Conservation (phyloP, 2,888 invertebrate species). For the Andricus quercusramuli region DNA sequence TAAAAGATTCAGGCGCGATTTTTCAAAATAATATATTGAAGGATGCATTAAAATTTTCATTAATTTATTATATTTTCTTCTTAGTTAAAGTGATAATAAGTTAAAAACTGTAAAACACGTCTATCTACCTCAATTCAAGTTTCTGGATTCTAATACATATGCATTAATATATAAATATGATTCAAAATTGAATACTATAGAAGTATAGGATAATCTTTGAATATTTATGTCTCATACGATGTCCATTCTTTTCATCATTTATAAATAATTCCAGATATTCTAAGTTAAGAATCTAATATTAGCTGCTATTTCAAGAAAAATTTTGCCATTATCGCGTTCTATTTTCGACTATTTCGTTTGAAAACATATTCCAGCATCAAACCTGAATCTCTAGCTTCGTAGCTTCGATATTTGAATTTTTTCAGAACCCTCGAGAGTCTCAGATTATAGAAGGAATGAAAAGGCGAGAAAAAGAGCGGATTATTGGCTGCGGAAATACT, state of each 20-base stretch:
- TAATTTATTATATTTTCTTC: too few species aligned
- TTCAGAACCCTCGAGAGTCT: too few species aligned
- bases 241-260: not conserved
- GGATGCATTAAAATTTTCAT: not conserved
- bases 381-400: not conserved
- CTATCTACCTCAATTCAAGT: not conserved
- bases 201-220: too few species aligned
- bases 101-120: too few species aligned
- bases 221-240: too few species aligned
- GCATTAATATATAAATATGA: not conserved
- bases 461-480: conserved; percentile 1
- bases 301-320: not conserved
- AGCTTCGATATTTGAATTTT: not conserved
- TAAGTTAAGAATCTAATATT: not conserved
- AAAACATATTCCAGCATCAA: not conserved
- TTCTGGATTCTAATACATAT: not conserved
- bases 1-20: not conserved
- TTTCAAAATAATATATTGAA: not conserved
- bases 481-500: not conserved
- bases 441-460: not conserved
- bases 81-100: too few species aligned
- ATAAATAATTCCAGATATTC: not conserved
- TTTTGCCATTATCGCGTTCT: not conserved
- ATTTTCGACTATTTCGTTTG: not conserved
- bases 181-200: too few species aligned